Percentiles rank a stretch among this genome's conserved stretches.
These are phyloP conservation scores for Cyphomyrus plagiostoma DNA, from an alignment of 2,113 vertebrate genomes.

Conservation along the genomic window DNA sequence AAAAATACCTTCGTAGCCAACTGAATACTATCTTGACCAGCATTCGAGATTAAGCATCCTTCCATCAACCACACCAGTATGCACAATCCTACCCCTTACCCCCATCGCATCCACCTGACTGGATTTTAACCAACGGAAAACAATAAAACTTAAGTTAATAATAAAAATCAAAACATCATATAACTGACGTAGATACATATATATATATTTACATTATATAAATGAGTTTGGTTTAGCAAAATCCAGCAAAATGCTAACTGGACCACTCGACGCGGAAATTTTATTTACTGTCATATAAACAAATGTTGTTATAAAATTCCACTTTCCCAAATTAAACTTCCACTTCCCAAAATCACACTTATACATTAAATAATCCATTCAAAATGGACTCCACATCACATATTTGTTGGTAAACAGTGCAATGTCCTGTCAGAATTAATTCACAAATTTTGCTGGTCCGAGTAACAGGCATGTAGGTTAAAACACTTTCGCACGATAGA, in stretches of 20 bases:
- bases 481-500: background rate
- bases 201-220: background rate
- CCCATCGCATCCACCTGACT: background rate
- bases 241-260: background rate
- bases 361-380: background rate
- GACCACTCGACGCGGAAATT: background rate
- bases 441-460: background rate
- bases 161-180: background rate
- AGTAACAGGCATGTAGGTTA: background rate
- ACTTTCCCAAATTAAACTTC: background rate
- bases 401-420: constrained; percentile 4
- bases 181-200: background rate
- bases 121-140: background rate
- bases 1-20: background rate
- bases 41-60: background rate
- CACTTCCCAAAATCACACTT: background rate
- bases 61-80: background rate
- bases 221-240: background rate
- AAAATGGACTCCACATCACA: constrained; percentile 21
- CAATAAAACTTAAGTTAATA: background rate
- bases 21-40: background rate
- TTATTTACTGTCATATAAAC: background rate
- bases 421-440: background rate
- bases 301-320: background rate
- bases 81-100: background rate